phyloP scores from a whole-genome alignment of 2,888 invertebrate species.

The Alcis repandata region DNA sequence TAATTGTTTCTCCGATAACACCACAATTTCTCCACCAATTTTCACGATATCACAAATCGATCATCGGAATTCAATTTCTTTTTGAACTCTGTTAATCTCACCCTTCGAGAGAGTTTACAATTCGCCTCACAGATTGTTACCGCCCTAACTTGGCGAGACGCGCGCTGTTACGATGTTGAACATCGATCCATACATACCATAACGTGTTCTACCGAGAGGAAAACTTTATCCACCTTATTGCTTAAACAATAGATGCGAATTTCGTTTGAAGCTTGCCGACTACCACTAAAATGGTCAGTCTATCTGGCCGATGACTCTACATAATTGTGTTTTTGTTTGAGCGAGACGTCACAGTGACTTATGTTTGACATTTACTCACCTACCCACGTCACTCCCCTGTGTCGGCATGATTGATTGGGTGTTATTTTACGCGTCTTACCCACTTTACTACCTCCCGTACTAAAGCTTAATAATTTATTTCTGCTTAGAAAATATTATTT shows the following conservation, averaged over 20 bases:
- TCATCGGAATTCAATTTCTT: constrained; percentile 16
- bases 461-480: not conserved
- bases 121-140: constrained; percentile 23
- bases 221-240: constrained; percentile 1
- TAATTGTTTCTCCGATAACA: not conserved
- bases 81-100: constrained; percentile 15
- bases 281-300: constrained; percentile 9
- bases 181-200: constrained; percentile 27
- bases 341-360: constrained; percentile 23
- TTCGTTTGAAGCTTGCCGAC: not conserved
- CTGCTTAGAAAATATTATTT: not conserved
- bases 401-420: constrained; percentile 18
- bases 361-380: constrained; percentile 32
- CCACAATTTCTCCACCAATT: not conserved
- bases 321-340: constrained; percentile 14
- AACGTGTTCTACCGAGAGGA: not conserved
- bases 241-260: not conserved
- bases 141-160: constrained; percentile 21
- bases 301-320: constrained; percentile 18
- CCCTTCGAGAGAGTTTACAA: constrained; percentile 16
- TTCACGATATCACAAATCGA: constrained; percentile 9
- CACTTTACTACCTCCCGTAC: not conserved
- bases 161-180: constrained; percentile 15
- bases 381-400: constrained; percentile 15
- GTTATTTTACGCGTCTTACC: constrained; percentile 11